phyloP scores from a whole-genome alignment of 2,113 vertebrate genomes.

The Marmota monax region DNA sequence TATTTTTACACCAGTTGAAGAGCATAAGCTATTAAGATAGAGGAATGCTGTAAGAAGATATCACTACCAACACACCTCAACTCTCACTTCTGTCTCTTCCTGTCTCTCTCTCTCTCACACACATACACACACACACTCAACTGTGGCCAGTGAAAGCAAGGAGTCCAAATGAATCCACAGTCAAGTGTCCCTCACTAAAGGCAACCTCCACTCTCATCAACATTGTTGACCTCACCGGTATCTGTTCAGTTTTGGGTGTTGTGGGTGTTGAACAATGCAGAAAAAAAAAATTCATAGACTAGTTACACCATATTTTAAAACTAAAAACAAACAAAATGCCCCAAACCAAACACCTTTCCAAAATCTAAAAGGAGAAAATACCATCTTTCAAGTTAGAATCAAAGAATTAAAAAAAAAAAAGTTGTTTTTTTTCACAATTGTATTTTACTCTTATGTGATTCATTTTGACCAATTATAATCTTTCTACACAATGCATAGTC shows the following conservation, averaged over 20 bases:
- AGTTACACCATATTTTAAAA: not conserved
- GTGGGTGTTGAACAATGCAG: not conserved
- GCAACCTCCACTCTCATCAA: not conserved
- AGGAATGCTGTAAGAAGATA: fast-evolving
- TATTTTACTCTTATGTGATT: not conserved
- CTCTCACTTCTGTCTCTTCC: not conserved
- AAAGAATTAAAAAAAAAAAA: not conserved
- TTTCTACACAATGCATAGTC: not conserved
- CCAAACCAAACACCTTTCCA: not conserved
- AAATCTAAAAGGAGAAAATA: not conserved
- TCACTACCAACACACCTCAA: not conserved
- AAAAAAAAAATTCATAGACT: not conserved
- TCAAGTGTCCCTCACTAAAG: not conserved
- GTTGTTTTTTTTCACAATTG: not conserved
- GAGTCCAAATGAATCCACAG: not conserved
- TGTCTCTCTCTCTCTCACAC: too few relatives aligned
- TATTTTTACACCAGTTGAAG: not conserved
- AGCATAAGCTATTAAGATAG: not conserved
- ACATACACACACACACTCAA: not conserved
- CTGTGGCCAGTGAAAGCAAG: not conserved
- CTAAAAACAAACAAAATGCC: not conserved
- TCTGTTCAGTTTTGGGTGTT: not conserved
- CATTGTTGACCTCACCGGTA: not conserved
- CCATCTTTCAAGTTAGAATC: not conserved
- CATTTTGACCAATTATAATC: not conserved